Base-by-base conservation (phyloP, 2,797 vertebrate genomes). In the Octomys mimax region DNA sequence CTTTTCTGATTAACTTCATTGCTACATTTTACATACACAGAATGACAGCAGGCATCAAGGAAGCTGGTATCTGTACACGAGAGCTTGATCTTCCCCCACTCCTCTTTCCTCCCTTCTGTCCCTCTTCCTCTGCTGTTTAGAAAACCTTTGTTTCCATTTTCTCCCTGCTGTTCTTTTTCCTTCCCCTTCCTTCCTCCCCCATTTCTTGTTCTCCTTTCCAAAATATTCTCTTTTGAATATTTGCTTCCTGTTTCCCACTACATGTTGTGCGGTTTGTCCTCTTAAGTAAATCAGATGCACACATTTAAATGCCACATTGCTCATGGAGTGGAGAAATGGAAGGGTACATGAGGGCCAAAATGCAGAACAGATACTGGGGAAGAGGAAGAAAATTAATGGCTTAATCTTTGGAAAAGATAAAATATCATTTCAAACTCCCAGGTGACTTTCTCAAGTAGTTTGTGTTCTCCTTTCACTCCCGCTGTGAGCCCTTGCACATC, bases 11-110 rank as follows among this genome's bases (percentile, higher is more conserved):
- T n/a, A 36, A 70, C n/a, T 70, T 19, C n/a, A 36, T 36, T 19
- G 66, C 33, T 33, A 16, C 5, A 6, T 6, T n/a, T 6, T n/a
- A 68, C 5, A 18, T 68, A n/a, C 31, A 68, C 13, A 6, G 16
- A 16, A 18, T 68, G 64, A 68, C 2, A 14, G n/a, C 31, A 18
- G 16, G 5, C 64, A n/a, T 18, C 33, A n/a, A 31, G 16, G 31
- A 16, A 13, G 33, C 6, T 33, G 33, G 64, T n/a, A 2, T 28
- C 66, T 33, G 66, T 8, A 2, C 2, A 2, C 8, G 66, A 66
- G 5, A 33, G 2, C 12, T 16, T 19, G 33, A 3, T n/a, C 9
- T 8, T 36, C 6, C 16, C 7, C 16, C 7, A n/a, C 1, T 2
- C 18, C 33, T 31, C 66, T 9, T 19, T 9, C 66, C 66, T 70